These are phyloP conservation scores for Diplazon laetatorius DNA, from an alignment of 2,888 invertebrate species.

Conservation along the genomic window DNA sequence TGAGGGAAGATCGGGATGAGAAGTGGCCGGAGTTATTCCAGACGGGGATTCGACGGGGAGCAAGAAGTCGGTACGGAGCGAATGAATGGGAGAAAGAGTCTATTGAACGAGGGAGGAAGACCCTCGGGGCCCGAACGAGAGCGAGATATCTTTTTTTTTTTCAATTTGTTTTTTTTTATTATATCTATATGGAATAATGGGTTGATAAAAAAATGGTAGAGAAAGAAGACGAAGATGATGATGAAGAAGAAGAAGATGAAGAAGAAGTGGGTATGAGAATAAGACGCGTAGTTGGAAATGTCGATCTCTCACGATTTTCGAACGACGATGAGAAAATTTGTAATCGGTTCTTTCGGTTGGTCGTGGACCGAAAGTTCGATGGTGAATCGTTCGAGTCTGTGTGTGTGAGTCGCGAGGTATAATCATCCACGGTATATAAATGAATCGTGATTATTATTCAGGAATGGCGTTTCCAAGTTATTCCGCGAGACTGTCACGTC, in stretches of 20 bases:
- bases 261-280: conserved; percentile 2
- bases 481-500: not conserved
- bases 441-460: conserved; percentile 26
- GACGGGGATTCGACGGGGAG: conserved; percentile 25
- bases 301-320: conserved; percentile 39
- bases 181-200: conserved; percentile 44
- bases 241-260: not conserved
- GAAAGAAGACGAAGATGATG: conserved; percentile 23
- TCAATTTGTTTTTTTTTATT: not conserved
- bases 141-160: conserved; percentile 28
- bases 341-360: conserved; percentile 26
- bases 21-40: conserved; percentile 53
- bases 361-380: conserved; percentile 16
- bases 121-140: conserved; percentile 31
- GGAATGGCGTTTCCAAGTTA: conserved; percentile 3
- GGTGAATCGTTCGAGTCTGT: conserved; percentile 5
- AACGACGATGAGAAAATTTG: conserved; percentile 36
- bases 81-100: conserved; percentile 55
- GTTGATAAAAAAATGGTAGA: not conserved
- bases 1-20: conserved; percentile 61
- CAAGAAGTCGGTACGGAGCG: conserved; percentile 39
- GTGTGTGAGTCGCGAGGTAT: conserved; percentile 10
- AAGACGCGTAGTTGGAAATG: conserved; percentile 11
- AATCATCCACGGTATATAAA: conserved; percentile 18
- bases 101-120: conserved; percentile 49